Evolutionary conservation across 2,888 invertebrate species (phyloP), one percentile per base, ranked within the genome.

Genomic region (Brachypalpus laphriformis): DNA sequence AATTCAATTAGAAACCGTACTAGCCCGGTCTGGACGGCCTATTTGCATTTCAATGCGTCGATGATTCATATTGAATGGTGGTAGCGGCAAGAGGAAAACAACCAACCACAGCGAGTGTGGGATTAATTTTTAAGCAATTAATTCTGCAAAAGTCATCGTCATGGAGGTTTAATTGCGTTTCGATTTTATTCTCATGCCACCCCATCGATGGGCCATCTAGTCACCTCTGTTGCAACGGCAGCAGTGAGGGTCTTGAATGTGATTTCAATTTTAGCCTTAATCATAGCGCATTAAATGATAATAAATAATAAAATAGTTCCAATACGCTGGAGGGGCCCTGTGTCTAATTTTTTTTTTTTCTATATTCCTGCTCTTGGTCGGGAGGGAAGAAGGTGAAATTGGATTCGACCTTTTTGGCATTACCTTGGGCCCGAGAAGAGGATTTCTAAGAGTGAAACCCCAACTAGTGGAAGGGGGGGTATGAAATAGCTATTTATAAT

Each of bases 121-220:
- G 63, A 76, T 71, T 76, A 71, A 85, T 81, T 81, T 85, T 81
- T 81, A 42, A 76, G 54, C 85, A 81, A 85, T 85, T 85, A 81
- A 72, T 82, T 77, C 72, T 51, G 34, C 63, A 82, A 76, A 49
- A 77, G 77, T 77, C 71, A 49, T 51, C 71, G 45, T 51, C 59
- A 71, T 42, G 8, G 51, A 51, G 49, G 57, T 71, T 61, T 61
- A 74, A 82, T 77, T 70, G 71, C 77, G 42, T 45, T 65, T 25
- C 42, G 59, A 45, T 81, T 81, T 76, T 56, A 68, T 76, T 28
- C 57, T n/a, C 37, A 2, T 25, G 25, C 25, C 2, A 5, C 3
- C 25, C 3, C 25, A 25, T n/a, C 25, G 25, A 25, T 5, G 25
- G 3, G 5, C 25, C 25, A 25, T 25, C 5, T 25, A 2, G 5